A percentile compares a stretch with the other conserved stretches of the same genome.
phyloP scores from a whole-genome alignment of 2,113 vertebrate genomes.

The Falcunculus frontatus region DNA sequence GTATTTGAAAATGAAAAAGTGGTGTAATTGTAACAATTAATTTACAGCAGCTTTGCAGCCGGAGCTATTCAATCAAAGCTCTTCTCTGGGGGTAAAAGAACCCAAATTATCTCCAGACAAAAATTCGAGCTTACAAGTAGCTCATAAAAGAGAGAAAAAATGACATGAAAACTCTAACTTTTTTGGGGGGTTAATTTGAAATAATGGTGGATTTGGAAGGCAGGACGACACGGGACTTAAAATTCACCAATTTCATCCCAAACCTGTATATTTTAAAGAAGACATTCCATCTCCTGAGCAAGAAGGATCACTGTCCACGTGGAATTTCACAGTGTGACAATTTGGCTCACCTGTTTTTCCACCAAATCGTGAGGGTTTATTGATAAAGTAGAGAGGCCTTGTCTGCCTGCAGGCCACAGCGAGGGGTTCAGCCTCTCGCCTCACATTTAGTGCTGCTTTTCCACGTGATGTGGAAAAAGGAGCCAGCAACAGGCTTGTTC shows the following conservation, averaged over 20 bases:
- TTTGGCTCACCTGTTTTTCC: background rate
- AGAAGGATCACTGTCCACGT: background rate
- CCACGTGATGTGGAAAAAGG: rapidly evolving
- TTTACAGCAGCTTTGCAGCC: background rate
- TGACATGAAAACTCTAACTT: too few relatives aligned
- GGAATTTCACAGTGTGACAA: background rate
- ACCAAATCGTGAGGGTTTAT: rapidly evolving
- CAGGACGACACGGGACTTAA: background rate
- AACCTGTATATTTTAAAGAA: background rate
- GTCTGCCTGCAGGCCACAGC: rapidly evolving
- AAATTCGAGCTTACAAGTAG: background rate
- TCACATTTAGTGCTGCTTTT: rapidly evolving
- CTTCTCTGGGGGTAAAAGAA: background rate
- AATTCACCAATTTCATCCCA: background rate
- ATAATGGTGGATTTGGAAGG: background rate
- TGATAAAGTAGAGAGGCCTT: rapidly evolving
- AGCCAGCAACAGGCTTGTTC: background rate
- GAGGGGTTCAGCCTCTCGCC: rapidly evolving
- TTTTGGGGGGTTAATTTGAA: background rate
- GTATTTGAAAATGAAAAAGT: background rate
- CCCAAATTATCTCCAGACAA: background rate
- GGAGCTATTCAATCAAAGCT: background rate
- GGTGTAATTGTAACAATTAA: background rate
- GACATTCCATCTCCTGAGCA: background rate
- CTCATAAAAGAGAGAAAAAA: background rate